phyloP scores from a whole-genome alignment of 1,140 invertebrate genomes.

The Neotoxoptera formosana region DNA sequence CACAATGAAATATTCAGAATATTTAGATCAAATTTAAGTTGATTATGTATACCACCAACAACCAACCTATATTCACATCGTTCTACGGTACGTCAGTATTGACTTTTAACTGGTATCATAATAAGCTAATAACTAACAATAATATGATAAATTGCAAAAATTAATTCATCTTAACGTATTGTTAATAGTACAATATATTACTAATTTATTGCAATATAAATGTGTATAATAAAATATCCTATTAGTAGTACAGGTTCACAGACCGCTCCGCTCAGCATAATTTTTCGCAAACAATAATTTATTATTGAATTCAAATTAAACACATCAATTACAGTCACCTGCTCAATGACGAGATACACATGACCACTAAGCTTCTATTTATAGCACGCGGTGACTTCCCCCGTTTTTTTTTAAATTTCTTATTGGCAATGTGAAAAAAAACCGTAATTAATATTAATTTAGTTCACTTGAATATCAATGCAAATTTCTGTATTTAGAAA shows the following conservation, averaged over 20 bases:
- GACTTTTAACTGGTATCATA: neutral
- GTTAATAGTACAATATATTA: neutral
- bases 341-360: neutral
- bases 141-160: neutral
- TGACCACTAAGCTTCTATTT: neutral
- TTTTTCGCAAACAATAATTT: neutral
- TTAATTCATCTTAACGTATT: neutral
- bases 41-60: neutral
- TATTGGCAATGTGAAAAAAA: neutral
- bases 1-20: neutral
- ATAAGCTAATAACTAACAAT: neutral
- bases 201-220: neutral
- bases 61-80: neutral
- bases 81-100: neutral
- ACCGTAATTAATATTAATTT: neutral
- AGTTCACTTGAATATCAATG: neutral
- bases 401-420: neutral
- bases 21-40: neutral
- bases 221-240: neutral
- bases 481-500: neutral
- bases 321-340: neutral
- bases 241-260: neutral
- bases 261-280: neutral
- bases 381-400: neutral
- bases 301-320: neutral